Percentiles rank a stretch among this genome's conserved stretches.
phyloP scores from a whole-genome alignment of 1,140 invertebrate species.

The Heliconius congener region DNA sequence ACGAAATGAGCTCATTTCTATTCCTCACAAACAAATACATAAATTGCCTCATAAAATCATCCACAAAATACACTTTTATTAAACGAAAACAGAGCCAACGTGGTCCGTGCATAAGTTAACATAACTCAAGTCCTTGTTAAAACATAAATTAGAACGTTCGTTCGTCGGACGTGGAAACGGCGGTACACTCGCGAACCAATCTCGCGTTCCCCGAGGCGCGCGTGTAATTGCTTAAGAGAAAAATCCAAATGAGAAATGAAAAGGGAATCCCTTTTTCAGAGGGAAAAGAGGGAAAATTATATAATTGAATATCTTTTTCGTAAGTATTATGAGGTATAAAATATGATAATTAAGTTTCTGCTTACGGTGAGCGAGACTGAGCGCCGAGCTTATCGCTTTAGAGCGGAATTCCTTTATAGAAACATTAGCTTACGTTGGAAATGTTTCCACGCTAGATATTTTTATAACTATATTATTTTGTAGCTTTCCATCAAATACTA shows the following conservation, averaged over 20 bases:
- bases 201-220: slow-evolving; percentile 64
- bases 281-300: slow-evolving; percentile 72
- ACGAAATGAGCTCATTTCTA: slow-evolving; percentile 77
- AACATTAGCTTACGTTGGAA: slow-evolving; percentile 35
- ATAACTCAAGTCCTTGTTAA: slow-evolving; percentile 73
- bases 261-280: slow-evolving; percentile 75
- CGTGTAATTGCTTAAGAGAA: slow-evolving; percentile 81
- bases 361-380: slow-evolving; percentile 59
- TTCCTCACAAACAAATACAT: slow-evolving; percentile 70
- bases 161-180: slow-evolving; percentile 54
- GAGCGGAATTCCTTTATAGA: slow-evolving; percentile 39
- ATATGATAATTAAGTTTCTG: slow-evolving; percentile 81
- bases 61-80: slow-evolving; percentile 74
- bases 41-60: slow-evolving; percentile 74
- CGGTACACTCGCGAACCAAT: slow-evolving; percentile 64
- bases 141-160: slow-evolving; percentile 54
- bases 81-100: slow-evolving; percentile 74
- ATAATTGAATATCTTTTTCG: slow-evolving; percentile 81
- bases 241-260: slow-evolving; percentile 82
- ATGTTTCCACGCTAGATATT: slow-evolving; percentile 17
- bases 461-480: slow-evolving; percentile 17
- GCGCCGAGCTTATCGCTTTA: slow-evolving; percentile 45
- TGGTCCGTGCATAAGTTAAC: slow-evolving; percentile 73
- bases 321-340: slow-evolving; percentile 81
- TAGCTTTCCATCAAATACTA: neutral